These are phyloP conservation scores for Cosmorhoe ocellata DNA, from an alignment of 2,888 invertebrate genomes.

Conservation along the genomic window DNA sequence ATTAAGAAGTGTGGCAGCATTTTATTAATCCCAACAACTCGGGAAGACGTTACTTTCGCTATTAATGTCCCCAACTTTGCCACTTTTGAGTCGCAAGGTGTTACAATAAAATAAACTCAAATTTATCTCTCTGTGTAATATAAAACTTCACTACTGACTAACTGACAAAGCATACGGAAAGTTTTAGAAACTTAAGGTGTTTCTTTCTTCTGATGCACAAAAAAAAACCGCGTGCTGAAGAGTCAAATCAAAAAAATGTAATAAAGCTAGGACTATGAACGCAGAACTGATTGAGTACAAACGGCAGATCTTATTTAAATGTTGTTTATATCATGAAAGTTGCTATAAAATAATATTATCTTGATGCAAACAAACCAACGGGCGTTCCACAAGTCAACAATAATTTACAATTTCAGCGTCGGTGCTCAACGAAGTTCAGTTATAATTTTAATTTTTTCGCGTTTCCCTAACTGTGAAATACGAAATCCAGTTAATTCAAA, in stretches of 20 bases:
- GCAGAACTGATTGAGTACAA: too few relatives aligned
- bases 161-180: not conserved
- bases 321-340: too few relatives aligned
- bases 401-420: constrained; percentile 24
- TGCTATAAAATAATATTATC: not conserved
- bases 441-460: constrained; percentile 48
- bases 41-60: constrained; percentile 61
- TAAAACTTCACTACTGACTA: not conserved
- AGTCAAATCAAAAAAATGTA: too few relatives aligned
- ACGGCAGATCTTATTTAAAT: too few relatives aligned
- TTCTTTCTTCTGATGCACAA: too few relatives aligned
- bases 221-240: too few relatives aligned
- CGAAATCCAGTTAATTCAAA: constrained; percentile 29
- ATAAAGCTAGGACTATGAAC: too few relatives aligned
- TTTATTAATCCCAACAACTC: constrained; percentile 76
- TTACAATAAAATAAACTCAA: constrained; percentile 67
- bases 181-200: too few relatives aligned
- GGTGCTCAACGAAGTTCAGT: constrained; percentile 48
- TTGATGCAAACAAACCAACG: not conserved
- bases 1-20: constrained; percentile 78
- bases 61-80: constrained; percentile 74
- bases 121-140: constrained; percentile 64
- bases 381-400: constrained; percentile 2
- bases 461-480: constrained; percentile 52
- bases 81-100: constrained; percentile 71